Base-by-base conservation (phyloP, 2,797 vertebrate species). In the Paguma larvata region DNA sequence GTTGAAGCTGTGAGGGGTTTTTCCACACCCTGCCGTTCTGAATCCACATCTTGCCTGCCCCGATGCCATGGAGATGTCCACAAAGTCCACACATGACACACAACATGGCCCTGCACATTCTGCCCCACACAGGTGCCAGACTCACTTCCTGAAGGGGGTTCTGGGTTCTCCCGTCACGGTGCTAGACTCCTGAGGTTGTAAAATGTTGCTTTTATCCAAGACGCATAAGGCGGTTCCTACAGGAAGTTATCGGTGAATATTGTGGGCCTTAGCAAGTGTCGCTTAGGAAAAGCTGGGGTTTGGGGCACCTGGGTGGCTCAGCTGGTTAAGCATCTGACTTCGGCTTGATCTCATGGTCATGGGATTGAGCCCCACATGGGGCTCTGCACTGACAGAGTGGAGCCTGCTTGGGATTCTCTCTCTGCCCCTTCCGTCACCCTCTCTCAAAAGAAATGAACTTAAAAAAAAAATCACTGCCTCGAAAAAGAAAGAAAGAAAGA, bases 1-100 rank as follows among this genome's bases (percentile, higher is more conserved):
- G 84, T 95, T 97, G 96, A 96, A 97, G 94, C 15, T 19, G 5
- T 44, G 95, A 86, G 89, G 96, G 95, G 89, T 85, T 94, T 98
- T 80, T 75, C 9, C 67, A 65, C 85, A 41, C 65, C 1, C 0
- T 6, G 10, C 13, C 25, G 10, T 89, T 92, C 30, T 14, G 63
- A 62, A 30, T 67, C 44, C 48, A 38, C 6, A 2, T 3, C 53
- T 65, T 77, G 48, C 34, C 34, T 41, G 8, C 27, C 15, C 0
- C 0, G 1, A 11, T 3, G 12, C 51, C 44, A 3, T 4, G 23
- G 48, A 68, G 34, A 19, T 12, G 21, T 32, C 72, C 63, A 14
- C 16, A 15, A 56, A 34, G 41, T 21, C 44, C 7, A 19, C 4
- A 0, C 18, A 3, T 15, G 48, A 27, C 32, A 2, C 5, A 4